Base-by-base conservation (phyloP, 53 echinoderm and acorn worm species). In the Astropecten irregularis region DNA sequence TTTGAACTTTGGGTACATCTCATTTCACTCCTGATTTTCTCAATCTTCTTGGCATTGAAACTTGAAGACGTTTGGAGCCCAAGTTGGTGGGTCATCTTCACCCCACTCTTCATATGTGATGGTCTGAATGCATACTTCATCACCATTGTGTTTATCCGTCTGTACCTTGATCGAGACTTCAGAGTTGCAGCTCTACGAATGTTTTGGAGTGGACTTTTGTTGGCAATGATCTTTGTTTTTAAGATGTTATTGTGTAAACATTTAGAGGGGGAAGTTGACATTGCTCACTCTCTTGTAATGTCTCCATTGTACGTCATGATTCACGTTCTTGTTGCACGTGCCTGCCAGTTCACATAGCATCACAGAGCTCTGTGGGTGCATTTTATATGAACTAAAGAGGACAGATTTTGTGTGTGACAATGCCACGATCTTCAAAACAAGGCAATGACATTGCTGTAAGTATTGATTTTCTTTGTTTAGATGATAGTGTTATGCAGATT, bases 1-100 rank as follows among this genome's bases (percentile, higher is more conserved):
- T 94, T 94, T 77, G 97, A 97, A 54, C 90, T 94, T 77, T 97
- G 97, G 97, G 81, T 97, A 21, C 85, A 97, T 29, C 38, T 87
- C 20, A 71, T 94, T 58, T 88, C 92, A 31, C 49, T 97, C 33
- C 53, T 97, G 9, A 36, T 97, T 38, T 97, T 97, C 88, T 76
- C 92, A 22, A 74, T 97, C 28, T 58, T 94, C 25, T 85, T 97
- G 27, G 46, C 92, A 54, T 79, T 97, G 60, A 94, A 97, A 62
- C 88, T 93, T 6, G 92, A 97, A 68, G 49, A 40, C 13, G 62
- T 52, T 3, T 87, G 89, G 89, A 20, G 39, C 19, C 85, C 87
- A 25, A 88, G 82, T 28, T 97, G 97, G 97, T 97, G 97, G 97
- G 82, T 84, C 14, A 77, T 94, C 23, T 97, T 97, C 65, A 89